These are phyloP conservation scores for Eueides isabella DNA, from an alignment of 1,140 invertebrate genomes.

Conservation along the genomic window DNA sequence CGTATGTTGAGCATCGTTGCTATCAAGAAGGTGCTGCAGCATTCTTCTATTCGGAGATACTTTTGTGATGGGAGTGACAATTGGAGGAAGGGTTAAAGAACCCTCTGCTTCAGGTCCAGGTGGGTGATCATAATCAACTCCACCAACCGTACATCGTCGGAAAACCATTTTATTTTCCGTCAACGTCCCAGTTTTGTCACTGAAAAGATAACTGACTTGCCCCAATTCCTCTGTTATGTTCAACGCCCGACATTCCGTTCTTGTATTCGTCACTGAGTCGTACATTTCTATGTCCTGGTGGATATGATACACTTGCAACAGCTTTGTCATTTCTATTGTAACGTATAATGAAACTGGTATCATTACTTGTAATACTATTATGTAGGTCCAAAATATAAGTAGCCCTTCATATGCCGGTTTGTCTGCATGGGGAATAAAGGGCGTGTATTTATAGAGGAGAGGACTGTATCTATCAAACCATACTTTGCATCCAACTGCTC, in stretches of 20 bases:
- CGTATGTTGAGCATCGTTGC: conserved; percentile 69
- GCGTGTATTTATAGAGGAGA: conserved; percentile 73
- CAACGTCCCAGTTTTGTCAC: conserved; percentile 98
- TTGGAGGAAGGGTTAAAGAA: conserved; percentile 77
- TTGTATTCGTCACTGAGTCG: conserved; percentile 91
- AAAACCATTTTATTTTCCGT: conserved; percentile 99
- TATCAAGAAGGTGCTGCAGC: conserved; percentile 83
- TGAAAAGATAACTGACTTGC: conserved; percentile 98
- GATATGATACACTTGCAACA: conserved; percentile 97
- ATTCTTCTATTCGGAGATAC: conserved; percentile 85
- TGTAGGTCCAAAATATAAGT: conserved; percentile 96
- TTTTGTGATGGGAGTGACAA: conserved; percentile 83
- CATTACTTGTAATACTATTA: conserved; percentile 98
- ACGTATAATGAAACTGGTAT: conserved; percentile 98
- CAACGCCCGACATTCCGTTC: conserved; percentile 96
- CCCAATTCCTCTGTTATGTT: conserved; percentile 99
- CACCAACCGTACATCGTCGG: conserved; percentile 93
- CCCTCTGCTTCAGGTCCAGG: conserved; percentile 84
- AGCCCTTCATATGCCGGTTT: conserved; percentile 90
- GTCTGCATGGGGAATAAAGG: conserved; percentile 84
- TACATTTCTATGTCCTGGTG: conserved; percentile 94
- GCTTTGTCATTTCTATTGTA: conserved; percentile 97
- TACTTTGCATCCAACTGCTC: conserved; percentile 93
- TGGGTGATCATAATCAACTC: conserved; percentile 93
- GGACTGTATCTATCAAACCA: conserved; percentile 85